Evolutionary conservation across 2,888 invertebrate genomes (phyloP).

Genomic region (Ethmia dodecea): DNA sequence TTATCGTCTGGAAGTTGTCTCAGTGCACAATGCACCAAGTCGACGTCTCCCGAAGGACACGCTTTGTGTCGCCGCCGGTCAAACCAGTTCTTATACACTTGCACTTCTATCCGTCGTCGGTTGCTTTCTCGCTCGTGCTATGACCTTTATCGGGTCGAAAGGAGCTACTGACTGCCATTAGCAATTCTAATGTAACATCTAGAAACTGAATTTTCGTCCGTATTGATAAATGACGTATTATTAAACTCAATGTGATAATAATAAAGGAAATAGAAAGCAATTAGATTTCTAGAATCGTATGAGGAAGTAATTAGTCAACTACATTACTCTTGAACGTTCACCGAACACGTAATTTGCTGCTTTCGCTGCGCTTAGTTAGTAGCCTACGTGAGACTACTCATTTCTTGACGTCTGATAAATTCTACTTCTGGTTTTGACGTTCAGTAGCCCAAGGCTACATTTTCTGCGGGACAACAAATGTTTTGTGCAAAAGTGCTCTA

Average conservation of each 20-base stretch:
- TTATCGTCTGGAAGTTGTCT: constrained; percentile 32
- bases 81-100: constrained; percentile 63
- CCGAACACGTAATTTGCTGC: constrained; percentile 37
- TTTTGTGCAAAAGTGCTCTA: too few relatives aligned
- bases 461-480: too few relatives aligned
- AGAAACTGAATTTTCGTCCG: not conserved
- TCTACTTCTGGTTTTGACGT: not conserved
- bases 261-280: constrained; percentile 13
- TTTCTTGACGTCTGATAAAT: constrained; percentile 1
- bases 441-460: not conserved
- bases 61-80: constrained; percentile 36
- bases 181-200: constrained; percentile 16
- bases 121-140: constrained; percentile 39
- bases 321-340: constrained; percentile 34
- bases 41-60: constrained; percentile 41
- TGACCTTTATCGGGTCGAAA: constrained; percentile 28
- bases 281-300: constrained; percentile 10
- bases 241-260: too few relatives aligned
- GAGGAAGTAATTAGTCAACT: constrained; percentile 38
- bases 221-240: too few relatives aligned
- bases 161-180: constrained; percentile 18
- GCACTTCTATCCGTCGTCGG: constrained; percentile 45
- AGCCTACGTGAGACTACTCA: constrained; percentile 11
- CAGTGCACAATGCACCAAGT: constrained; percentile 50
- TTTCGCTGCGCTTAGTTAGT: constrained; percentile 28